Percentiles rank a stretch among this genome's conserved stretches.
phyloP scores from a whole-genome alignment of 2,113 vertebrate genomes.

The Spea bombifrons region DNA sequence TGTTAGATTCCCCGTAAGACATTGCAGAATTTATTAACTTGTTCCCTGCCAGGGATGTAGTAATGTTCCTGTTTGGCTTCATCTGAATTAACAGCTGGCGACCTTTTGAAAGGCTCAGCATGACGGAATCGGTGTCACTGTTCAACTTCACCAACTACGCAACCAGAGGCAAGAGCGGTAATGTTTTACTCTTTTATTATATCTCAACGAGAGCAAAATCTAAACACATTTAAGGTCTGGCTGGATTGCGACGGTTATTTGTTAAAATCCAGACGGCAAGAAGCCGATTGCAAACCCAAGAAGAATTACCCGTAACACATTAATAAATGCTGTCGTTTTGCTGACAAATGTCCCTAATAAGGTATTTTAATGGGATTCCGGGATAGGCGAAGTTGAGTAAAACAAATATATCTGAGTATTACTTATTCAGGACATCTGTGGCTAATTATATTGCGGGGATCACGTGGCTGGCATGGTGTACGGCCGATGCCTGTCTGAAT shows the following conservation, averaged over 20 bases:
- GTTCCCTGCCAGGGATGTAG: background rate
- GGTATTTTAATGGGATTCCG: conserved; percentile 21
- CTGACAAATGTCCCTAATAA: conserved; percentile 36
- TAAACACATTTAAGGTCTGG: background rate
- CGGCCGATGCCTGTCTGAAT: conserved; percentile 33
- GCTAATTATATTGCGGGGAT: conserved; percentile 31
- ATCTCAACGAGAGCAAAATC: background rate
- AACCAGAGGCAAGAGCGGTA: background rate
- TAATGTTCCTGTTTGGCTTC: background rate
- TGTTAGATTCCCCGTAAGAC: too few species aligned
- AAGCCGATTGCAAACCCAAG: background rate
- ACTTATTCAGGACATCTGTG: conserved; percentile 37
- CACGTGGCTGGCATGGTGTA: background rate
- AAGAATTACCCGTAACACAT: conserved; percentile 14
- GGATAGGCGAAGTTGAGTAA: background rate
- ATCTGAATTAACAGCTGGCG: background rate
- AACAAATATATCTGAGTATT: conserved; percentile 35
- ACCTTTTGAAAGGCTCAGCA: background rate
- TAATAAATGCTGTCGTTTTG: conserved; percentile 31
- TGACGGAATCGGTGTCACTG: background rate
- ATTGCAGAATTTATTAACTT: background rate
- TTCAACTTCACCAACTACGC: too few species aligned
- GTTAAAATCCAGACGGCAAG: background rate
- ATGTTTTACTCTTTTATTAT: background rate
- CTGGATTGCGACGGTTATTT: background rate